Conservation (phyloP, 2,888 invertebrate genomes). For the Melieria crassipennis region DNA sequence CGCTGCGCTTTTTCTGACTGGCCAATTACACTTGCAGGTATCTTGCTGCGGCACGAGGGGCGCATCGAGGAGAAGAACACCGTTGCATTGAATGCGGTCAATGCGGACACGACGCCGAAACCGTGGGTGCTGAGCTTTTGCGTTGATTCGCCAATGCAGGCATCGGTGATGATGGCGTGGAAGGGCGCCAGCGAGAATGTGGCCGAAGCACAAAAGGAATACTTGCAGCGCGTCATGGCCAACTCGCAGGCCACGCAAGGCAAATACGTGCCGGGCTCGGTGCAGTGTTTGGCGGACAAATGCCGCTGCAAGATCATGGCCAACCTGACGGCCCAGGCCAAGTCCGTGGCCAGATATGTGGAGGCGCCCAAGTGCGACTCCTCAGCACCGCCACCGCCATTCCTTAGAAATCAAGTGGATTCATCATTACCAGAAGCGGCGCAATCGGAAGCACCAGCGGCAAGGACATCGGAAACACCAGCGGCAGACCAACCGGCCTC, state of each 20-base stretch:
- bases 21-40: conserved; percentile 39
- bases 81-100: conserved; percentile 92
- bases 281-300: conserved; percentile 18
- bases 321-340: too few species aligned
- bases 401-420: too few species aligned
- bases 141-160: conserved; percentile 94
- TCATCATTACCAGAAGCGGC: not conserved
- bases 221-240: conserved; percentile 89
- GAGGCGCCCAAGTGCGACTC: too few species aligned
- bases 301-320: conserved; percentile 15
- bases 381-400: too few species aligned
- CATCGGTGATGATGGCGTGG: conserved; percentile 93
- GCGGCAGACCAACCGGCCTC: too few species aligned
- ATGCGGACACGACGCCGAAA: conserved; percentile 79
- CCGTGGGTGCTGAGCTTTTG: conserved; percentile 97
- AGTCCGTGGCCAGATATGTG: too few species aligned
- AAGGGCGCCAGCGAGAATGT: conserved; percentile 86
- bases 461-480: too few species aligned
- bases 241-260: conserved; percentile 41
- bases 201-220: conserved; percentile 80
- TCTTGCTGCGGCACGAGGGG: conserved; percentile 95
- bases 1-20: not conserved
- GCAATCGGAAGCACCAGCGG: not conserved
- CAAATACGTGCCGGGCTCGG: conserved; percentile 5
- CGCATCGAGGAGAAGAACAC: conserved; percentile 96